Evolutionary conservation across 1,140 invertebrate genomes (phyloP), one percentile per base, ranked within the genome.

Genomic region (Drosophila ohnishii): DNA sequence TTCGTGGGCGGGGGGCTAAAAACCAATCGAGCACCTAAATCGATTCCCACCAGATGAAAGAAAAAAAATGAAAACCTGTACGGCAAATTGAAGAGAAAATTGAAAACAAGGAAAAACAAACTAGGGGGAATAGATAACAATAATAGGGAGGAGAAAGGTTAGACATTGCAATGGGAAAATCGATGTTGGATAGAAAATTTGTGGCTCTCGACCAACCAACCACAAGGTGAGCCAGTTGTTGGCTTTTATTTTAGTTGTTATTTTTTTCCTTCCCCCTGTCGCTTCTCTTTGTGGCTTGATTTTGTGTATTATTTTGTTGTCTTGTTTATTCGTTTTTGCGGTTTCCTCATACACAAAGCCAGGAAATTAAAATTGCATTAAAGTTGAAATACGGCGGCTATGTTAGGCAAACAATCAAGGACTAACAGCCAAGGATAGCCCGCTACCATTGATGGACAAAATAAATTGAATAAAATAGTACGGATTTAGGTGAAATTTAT

Each of bases 331-430:
- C 35, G 53, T 71, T 72, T 72, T 59, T 72, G 69, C 40, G 69
- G 71, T 75, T 75, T 65, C 25, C 44, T 45, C 60, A 47, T 51
- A 65, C 30, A 48, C 47, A 63, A 35, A 37, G 44, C 16, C 71
- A 74, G 72, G 71, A 75, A 75, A 75, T 75, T 75, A 65, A 75
- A 75, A 75, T 58, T 42, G 71, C 71, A 75, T 58, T 75, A 59
- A 44, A 75, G 34, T 47, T 14, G 35, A 53, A 40, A 22, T 30
- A 30, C 34, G 22, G 6, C 22, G 11, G 11, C 19, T 14, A 45
- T 22, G 19, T 22, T 45, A 13, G 19, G 22, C 57, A 37, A 37
- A 30, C 57, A 37, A 25, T 67, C 40, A 30, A 34, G 65, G 65
- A 69, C 60, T 35, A 42, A 16, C 19, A 11, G 28, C 28, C 50